Base-by-base conservation (phyloP, 2,797 vertebrate genomes). In the Clarias fuscus region DNA sequence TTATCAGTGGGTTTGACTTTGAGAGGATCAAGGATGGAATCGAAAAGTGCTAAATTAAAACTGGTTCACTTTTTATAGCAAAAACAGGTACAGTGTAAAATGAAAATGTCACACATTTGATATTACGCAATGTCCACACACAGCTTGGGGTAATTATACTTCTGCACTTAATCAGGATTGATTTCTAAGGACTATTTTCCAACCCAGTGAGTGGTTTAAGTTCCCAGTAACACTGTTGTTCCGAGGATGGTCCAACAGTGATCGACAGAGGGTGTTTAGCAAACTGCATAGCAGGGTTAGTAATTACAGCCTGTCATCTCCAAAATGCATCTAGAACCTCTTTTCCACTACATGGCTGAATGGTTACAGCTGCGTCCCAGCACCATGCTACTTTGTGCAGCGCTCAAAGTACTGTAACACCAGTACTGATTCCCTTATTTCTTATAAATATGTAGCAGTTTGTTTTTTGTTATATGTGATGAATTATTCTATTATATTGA, bases 221-320 rank as follows among this genome's bases (percentile, higher is more conserved):
- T n/a, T 78, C 22, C 33, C 59, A 80, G 59, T 80, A 8, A 37
- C 78, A 53, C 24, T 30, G 40, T 82, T 56, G 6, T 56, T 43
- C 48, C 56, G 27, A 33, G 61, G 68, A 56, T 24, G 10, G 80
- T 68, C 43, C 24, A 53, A 15, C 17, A 56, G 3, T 18, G 37
- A 65, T 43, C 24, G 37, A 81, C 61, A 53, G 61, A 65, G 24
- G 13, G 24, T 15, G 24, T 24, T 11, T 65, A 40, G 61, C 40
- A 65, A 68, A 68, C 61, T 48, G 64, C 64, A 80, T 27, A 65
- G 27, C 64, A 33, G 62, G 67, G 80, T 68, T 56, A 53, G 40
- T 82, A 82, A 82, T 68, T 80, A 80, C 30, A 78, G 27, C 56
- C 56, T 78, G 76, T 78, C 59, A 61, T 37, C 37, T 64, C 33